phyloP scores from a whole-genome alignment of 2,113 vertebrate genomes.

The Panthera leo region DNA sequence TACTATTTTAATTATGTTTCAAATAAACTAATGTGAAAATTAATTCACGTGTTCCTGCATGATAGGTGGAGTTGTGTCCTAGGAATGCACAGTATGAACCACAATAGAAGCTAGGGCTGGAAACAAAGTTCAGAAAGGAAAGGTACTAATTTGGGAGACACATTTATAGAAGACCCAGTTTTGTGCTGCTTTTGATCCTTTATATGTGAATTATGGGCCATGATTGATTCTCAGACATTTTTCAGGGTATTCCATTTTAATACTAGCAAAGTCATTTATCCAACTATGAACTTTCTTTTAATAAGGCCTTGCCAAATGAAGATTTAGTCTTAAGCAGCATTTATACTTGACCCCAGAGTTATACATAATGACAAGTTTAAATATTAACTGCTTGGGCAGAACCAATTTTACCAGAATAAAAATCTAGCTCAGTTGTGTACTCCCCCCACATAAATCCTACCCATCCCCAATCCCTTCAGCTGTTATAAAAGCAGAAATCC shows the following conservation, averaged over 20 bases:
- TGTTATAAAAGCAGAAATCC: slow-evolving; percentile 38
- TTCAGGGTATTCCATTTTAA: slow-evolving; percentile 6
- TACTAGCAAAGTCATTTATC: slow-evolving; percentile 30
- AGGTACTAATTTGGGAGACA: neutral
- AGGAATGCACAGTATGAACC: neutral
- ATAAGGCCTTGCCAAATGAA: slow-evolving; percentile 44
- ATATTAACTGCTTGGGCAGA: neutral
- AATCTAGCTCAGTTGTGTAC: neutral
- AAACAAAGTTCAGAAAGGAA: neutral
- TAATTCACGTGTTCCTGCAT: neutral
- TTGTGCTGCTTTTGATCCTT: neutral
- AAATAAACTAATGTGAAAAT: slow-evolving; percentile 36
- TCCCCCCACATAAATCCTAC: neutral
- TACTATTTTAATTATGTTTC: slow-evolving; percentile 47
- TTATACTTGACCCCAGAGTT: slow-evolving; percentile 28
- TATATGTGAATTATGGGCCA: neutral
- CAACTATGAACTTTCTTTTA: neutral
- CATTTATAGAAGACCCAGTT: neutral
- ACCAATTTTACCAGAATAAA: slow-evolving; percentile 17
- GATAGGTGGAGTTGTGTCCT: neutral
- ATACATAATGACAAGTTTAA: neutral
- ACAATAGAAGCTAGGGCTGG: neutral
- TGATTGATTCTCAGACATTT: neutral
- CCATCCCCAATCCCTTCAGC: neutral
- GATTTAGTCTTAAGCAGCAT: slow-evolving; percentile 52